These are phyloP conservation scores for Luidia sarsii DNA, from an alignment of 53 echinoderm and acorn worm species.

Conservation along the genomic window DNA sequence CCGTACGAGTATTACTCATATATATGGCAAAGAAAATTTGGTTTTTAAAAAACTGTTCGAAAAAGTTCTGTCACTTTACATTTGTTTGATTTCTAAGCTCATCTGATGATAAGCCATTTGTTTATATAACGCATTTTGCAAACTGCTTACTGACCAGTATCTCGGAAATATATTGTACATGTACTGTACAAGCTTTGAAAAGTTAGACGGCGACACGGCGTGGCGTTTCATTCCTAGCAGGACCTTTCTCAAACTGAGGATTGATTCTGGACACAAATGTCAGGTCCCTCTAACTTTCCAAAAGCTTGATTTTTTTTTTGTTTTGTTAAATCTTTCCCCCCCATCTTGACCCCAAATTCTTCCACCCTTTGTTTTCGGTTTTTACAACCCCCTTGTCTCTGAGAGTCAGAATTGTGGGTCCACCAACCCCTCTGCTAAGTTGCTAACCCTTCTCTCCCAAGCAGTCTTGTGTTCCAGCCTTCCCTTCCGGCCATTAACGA, in stretches of 20 bases:
- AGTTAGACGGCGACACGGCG: neutral
- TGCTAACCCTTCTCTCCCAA: no score
- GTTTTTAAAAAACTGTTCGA: no score
- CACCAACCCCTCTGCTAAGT: no score
- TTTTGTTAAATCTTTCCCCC: slow-evolving; percentile 5
- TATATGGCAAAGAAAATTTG: no score
- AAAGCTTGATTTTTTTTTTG: neutral
- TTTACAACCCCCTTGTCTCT: no score
- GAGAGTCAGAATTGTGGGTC: no score
- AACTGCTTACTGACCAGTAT: neutral
- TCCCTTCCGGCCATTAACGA: no score
- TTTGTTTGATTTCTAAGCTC: neutral
- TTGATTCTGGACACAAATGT: neutral
- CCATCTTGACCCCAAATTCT: neutral
- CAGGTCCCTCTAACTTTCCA: neutral
- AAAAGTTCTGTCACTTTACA: neutral
- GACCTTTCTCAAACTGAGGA: neutral
- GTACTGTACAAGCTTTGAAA: neutral
- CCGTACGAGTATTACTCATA: no score
- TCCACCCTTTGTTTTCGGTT: no score
- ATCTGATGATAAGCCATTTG: neutral
- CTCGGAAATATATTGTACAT: neutral
- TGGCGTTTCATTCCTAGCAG: neutral
- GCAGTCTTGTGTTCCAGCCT: no score
- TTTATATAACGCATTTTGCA: neutral